Conservation (phyloP, 2,113 vertebrate species). For the Ageneiosus marmoratus region DNA sequence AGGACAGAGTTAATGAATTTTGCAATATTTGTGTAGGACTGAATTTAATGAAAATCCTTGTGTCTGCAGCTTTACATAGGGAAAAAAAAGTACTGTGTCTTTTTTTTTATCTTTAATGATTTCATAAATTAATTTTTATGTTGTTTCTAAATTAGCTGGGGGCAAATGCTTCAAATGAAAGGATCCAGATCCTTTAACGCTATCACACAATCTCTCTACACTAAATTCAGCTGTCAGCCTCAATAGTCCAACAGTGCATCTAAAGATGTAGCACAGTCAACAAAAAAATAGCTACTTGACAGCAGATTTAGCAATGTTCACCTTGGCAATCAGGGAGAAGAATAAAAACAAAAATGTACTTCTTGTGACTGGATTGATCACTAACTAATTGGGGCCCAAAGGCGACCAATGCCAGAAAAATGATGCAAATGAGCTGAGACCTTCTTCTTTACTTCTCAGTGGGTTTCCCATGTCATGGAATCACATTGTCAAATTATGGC, state of each 20-base stretch:
- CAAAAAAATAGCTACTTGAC: conserved; percentile 19
- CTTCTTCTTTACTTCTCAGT: not conserved
- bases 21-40: conserved; percentile 7
- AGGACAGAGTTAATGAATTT: not conserved
- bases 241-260: conserved; percentile 10
- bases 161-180: not conserved
- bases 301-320: conserved; percentile 41
- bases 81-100: not conserved
- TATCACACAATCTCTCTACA: not conserved
- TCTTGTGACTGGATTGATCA: conserved; percentile 42
- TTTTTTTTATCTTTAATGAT: not conserved
- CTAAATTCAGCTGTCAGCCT: not conserved
- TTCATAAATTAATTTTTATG: not conserved
- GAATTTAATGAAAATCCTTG: not conserved
- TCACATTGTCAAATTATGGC: conserved; percentile 4
- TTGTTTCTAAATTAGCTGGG: not conserved
- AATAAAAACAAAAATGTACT: conserved; percentile 41
- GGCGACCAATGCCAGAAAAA: conserved; percentile 30
- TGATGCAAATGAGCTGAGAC: conserved; percentile 23
- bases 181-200: not conserved
- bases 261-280: conserved; percentile 8
- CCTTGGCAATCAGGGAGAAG: conserved; percentile 37
- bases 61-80: not conserved
- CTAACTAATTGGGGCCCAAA: conserved; percentile 47
- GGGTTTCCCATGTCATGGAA: not conserved